Percentiles rank a stretch among this genome's conserved stretches.
phyloP scores from a whole-genome alignment of 92 coral and sea anemone species.

The Diadumene lineata region DNA sequence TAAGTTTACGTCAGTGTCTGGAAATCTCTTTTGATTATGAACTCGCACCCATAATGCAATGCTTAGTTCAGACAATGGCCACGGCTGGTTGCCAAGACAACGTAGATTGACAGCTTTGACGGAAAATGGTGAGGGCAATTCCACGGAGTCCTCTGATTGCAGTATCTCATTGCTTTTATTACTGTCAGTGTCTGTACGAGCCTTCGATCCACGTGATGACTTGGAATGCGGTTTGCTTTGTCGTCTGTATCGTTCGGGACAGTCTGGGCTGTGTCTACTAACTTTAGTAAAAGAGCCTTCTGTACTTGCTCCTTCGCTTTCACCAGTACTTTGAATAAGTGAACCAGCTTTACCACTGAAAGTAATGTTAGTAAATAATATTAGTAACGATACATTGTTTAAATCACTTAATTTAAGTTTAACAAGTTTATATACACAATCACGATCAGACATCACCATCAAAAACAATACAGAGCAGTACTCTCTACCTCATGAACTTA shows the following conservation, averaged over 20 bases:
- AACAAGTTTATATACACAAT: too few relatives aligned
- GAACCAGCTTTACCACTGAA: conserved; percentile 22
- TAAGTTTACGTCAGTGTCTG: conserved; percentile 22
- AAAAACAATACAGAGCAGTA: too few relatives aligned
- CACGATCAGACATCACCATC: too few relatives aligned
- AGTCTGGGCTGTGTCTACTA: conserved; percentile 19
- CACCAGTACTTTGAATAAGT: conserved; percentile 27
- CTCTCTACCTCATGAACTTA: too few relatives aligned
- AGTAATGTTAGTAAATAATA: too few relatives aligned
- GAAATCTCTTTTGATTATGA: conserved; percentile 29
- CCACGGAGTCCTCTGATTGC: conserved; percentile 32
- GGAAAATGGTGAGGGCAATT: conserved; percentile 67
- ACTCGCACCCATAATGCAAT: conserved; percentile 82
- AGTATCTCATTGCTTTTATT: not conserved
- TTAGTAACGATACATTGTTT: too few relatives aligned
- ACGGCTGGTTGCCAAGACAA: conserved; percentile 61
- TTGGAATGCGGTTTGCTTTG: conserved; percentile 30
- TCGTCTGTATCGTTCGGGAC: conserved; percentile 25
- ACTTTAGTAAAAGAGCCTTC: conserved; percentile 32
- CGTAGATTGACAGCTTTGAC: conserved; percentile 72
- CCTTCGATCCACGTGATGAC: conserved; percentile 11
- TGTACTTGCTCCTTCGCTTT: conserved; percentile 38
- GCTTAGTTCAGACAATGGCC: conserved; percentile 80
- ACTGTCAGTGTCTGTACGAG: conserved; percentile 11
- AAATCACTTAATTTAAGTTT: too few relatives aligned